Evolutionary conservation across 2,888 invertebrate species (phyloP).

Genomic region (Sphaerophoria rueppellii): DNA sequence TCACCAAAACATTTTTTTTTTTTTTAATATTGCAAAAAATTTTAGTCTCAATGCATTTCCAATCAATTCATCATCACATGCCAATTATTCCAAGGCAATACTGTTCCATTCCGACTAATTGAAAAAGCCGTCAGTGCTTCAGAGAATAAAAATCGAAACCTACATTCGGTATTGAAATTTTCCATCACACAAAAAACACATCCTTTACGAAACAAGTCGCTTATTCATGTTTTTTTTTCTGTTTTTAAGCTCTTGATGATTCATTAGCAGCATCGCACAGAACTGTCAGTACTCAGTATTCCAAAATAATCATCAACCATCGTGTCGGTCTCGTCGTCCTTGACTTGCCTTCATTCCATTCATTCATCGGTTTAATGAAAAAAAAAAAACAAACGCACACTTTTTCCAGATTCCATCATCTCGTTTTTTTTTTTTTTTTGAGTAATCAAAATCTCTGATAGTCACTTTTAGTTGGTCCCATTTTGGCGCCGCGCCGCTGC

Average conservation of each 20-base stretch:
- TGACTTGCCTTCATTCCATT: conserved; percentile 27
- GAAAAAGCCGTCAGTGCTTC: too few relatives aligned
- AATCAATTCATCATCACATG: too few relatives aligned
- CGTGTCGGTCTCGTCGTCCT: too few relatives aligned
- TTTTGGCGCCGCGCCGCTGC: neutral
- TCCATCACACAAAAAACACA: conserved; percentile 1
- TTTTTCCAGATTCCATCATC: conserved; percentile 26
- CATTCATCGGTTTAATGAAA: neutral
- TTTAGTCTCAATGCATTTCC: too few relatives aligned
- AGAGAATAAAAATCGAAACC: too few relatives aligned
- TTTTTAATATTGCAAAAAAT: too few relatives aligned
- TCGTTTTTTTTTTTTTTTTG: conserved; percentile 17
- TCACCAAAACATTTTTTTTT: too few relatives aligned
- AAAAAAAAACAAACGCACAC: neutral
- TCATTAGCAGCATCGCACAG: conserved; percentile 22
- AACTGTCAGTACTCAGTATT: neutral
- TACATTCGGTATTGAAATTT: too few relatives aligned
- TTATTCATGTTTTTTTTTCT: neutral
- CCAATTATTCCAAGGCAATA: too few relatives aligned
- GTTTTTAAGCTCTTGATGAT: conserved; percentile 31
- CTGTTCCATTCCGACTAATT: too few relatives aligned
- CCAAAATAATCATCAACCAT: conserved; percentile 7
- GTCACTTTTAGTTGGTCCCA: neutral
- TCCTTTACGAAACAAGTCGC: neutral
- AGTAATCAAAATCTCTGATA: conserved; percentile 23